A percentile compares a stretch with the other conserved stretches of the same genome.
phyloP scores from a whole-genome alignment of 2,797 vertebrate genomes.

The Catostomus latipinnis region DNA sequence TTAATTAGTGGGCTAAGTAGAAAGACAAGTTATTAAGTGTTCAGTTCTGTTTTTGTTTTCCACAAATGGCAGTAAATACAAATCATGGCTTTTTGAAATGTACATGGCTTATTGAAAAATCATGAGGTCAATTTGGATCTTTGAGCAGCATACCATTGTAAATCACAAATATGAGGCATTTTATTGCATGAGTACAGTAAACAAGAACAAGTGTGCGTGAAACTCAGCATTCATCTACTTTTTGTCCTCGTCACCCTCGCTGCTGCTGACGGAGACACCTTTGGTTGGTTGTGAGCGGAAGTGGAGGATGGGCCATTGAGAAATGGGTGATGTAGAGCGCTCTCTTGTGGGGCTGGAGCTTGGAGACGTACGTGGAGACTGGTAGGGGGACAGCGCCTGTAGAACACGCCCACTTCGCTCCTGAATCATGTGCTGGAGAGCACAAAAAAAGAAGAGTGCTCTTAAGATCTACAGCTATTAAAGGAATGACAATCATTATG shows the following conservation, averaged over 20 bases:
- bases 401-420: slow-evolving; percentile 93
- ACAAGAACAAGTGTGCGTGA: background rate
- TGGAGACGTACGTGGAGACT: slow-evolving; percentile 83
- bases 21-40: background rate
- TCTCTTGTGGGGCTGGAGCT: slow-evolving; percentile 84
- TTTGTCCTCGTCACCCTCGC: slow-evolving; percentile 8
- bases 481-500: too few species aligned
- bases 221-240: slow-evolving; percentile 9
- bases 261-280: slow-evolving; percentile 13
- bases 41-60: background rate
- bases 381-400: slow-evolving; percentile 93
- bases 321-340: slow-evolving; percentile 75
- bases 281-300: slow-evolving; percentile 13
- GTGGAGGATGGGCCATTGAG: slow-evolving; percentile 71
- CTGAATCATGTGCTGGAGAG: slow-evolving; percentile 90
- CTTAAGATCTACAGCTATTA: too few species aligned
- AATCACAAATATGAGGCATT: background rate
- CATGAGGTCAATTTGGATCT: background rate
- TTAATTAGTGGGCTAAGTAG: background rate
- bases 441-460: background rate
- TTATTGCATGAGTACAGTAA: background rate
- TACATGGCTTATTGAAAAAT: too few species aligned
- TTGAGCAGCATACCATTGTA: background rate
- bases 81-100: background rate
- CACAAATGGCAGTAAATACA: background rate